Conservation (phyloP, 53 echinoderm and acorn worm genomes). For the Apostichopus leukothele region DNA sequence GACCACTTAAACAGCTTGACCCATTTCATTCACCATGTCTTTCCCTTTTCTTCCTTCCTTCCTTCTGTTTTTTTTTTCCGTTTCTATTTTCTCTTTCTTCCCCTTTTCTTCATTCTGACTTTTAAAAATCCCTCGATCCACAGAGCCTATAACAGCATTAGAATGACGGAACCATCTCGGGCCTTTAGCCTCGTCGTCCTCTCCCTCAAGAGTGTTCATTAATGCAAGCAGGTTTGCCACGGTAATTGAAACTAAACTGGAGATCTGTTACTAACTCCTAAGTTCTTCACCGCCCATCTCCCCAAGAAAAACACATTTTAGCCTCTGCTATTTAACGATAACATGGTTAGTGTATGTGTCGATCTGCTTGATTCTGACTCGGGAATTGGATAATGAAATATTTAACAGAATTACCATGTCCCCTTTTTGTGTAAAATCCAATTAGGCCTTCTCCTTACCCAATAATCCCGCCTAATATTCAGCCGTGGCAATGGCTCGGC, state of each 20-base stretch:
- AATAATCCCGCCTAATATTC: conserved; percentile 45
- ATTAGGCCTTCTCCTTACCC: conserved; percentile 45
- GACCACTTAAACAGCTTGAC: no score
- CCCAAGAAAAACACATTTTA: conserved; percentile 45
- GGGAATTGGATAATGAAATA: conserved; percentile 39
- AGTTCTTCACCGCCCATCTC: conserved; percentile 45
- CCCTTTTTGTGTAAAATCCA: conserved; percentile 48
- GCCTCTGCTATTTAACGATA: conserved; percentile 39
- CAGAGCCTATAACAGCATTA: background rate
- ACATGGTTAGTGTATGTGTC: conserved; percentile 35
- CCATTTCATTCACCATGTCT: background rate
- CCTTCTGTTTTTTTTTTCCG: background rate
- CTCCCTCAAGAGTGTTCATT: conserved; percentile 35
- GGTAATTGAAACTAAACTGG: conserved; percentile 38
- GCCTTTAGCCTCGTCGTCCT: background rate
- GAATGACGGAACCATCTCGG: background rate
- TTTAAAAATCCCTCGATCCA: background rate
- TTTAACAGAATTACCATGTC: conserved; percentile 45
- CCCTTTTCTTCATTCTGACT: background rate
- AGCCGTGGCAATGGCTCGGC: conserved; percentile 21
- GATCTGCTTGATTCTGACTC: conserved; percentile 32
- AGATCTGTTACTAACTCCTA: conserved; percentile 42
- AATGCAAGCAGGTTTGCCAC: conserved; percentile 40
- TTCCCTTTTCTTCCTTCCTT: background rate
- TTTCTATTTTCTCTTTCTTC: no score